A percentile compares a stretch with the other conserved stretches of the same genome.
These are phyloP conservation scores for Phalacrocorax brasilianus DNA, from an alignment of 2,113 vertebrate genomes.

Conservation along the genomic window DNA sequence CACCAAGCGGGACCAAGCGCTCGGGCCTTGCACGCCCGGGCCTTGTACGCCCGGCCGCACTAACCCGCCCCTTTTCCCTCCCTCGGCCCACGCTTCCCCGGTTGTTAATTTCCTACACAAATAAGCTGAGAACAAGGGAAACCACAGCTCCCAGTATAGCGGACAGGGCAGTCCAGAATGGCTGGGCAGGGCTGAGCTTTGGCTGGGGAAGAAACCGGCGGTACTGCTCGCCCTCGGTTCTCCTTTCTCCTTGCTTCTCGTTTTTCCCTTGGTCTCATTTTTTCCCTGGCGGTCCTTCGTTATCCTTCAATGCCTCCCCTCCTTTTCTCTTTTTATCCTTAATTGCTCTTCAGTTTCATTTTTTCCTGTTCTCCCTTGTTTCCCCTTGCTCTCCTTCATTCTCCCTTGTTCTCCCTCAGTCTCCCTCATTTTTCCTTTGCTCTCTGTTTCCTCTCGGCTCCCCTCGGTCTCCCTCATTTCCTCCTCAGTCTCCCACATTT, in stretches of 20 bases:
- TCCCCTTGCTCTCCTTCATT: neutral
- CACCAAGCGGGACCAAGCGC: rapidly evolving
- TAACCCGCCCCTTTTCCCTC: neutral
- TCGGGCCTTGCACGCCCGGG: neutral
- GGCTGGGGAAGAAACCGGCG: neutral
- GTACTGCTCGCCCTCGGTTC: neutral
- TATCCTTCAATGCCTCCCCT: neutral
- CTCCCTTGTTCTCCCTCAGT: neutral
- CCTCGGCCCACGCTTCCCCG: neutral
- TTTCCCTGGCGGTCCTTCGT: neutral
- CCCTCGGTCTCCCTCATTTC: too few species aligned
- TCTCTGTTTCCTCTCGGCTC: neutral
- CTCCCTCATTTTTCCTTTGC: neutral
- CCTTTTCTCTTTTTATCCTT: neutral
- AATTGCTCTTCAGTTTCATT: neutral
- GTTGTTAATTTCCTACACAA: neutral
- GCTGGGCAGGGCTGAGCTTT: neutral
- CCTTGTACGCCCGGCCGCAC: neutral
- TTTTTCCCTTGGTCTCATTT: neutral
- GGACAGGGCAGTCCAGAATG: neutral
- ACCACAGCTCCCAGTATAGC: neutral
- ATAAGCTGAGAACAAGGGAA: neutral
- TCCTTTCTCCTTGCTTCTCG: neutral
- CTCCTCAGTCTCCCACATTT: too few species aligned
- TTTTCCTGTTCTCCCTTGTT: neutral